Evolutionary conservation across 2,113 vertebrate genomes (phyloP).

Genomic region (Sander vitreus): DNA sequence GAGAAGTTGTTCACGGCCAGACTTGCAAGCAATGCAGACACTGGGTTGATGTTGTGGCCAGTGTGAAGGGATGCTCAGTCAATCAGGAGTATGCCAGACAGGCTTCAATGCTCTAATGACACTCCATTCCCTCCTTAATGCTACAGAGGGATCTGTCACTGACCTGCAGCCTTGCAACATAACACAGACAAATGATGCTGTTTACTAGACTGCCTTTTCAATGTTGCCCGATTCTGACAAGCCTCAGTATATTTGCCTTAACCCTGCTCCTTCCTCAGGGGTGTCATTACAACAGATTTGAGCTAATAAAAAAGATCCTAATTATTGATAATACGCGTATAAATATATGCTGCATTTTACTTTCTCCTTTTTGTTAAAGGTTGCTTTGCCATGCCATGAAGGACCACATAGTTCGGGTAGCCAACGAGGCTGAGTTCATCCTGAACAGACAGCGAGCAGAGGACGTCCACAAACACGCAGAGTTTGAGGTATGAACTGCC

Average conservation of each 20-base stretch:
- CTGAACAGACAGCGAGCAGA: conserved; percentile 97
- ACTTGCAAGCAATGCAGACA: conserved; percentile 38
- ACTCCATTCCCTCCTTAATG: conserved; percentile 67
- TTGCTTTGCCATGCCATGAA: conserved; percentile 98
- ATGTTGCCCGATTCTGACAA: conserved; percentile 21
- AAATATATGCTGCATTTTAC: conserved; percentile 10
- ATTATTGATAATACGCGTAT: conserved; percentile 1
- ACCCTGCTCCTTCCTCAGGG: background rate
- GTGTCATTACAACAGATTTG: background rate
- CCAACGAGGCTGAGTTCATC: conserved; percentile 99
- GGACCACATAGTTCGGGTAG: conserved; percentile 98
- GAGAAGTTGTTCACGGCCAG: conserved; percentile 49
- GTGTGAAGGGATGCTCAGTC: conserved; percentile 48
- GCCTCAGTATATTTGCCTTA: background rate
- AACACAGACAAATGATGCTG: conserved; percentile 73
- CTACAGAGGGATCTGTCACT: conserved; percentile 62
- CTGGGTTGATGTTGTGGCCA: conserved; percentile 55
- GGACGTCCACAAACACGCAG: conserved; percentile 97
- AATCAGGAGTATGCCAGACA: conserved; percentile 56
- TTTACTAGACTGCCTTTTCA: conserved; percentile 49
- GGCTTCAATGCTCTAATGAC: conserved; percentile 63
- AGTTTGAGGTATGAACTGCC: conserved; percentile 92
- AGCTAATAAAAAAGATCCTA: background rate
- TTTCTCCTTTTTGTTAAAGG: conserved; percentile 76
- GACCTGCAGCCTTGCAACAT: conserved; percentile 59